Base-by-base conservation (phyloP, 2,113 vertebrate species). In the Calidris pugnax region DNA sequence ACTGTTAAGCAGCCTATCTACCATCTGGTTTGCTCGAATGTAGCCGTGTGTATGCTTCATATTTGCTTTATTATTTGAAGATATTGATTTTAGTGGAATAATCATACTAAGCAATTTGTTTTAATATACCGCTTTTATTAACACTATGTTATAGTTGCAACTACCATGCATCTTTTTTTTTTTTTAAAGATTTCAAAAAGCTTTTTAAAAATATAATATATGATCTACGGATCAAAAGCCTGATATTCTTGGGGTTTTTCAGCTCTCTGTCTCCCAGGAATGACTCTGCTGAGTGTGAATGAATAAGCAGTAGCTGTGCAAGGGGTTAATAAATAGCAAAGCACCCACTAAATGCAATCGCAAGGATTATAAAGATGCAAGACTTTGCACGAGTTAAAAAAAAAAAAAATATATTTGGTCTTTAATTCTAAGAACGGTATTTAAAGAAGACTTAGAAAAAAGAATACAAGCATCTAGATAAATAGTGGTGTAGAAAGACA, bases 21-120 rank as follows among this genome's bases (percentile, higher is more conserved):
- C 81, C 89, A 87, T 69, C 67, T 73, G 91, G 66, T 89, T 81
- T 48, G 73, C 74, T 43, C 23, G 53, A 2, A 47, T 4, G 72
- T 11, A 63, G 63, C 2, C 48, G 3, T 26, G 89, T 59, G 85
- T 8, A 8, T 19, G 23, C 67, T 69, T 45, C 67, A 0, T 35
- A 75, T 76, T 51, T 60, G 53, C 85, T 87, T 75, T 85, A 81
- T 91, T 76, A 79, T 85, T 76, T 21, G 74, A 60, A 91, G 91
- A 19, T 93, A 96, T 94, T 94, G 93, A 96, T 95, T 93, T 69
- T 10, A 79, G 87, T 73, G 55, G 85, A 16, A 45, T 47, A 66
- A 91, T 85, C 90, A 73, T 4, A 6, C 28, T 5, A 7, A 77
- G 90, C 75, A 45, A 91, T 91, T 93, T 95, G 82, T 91, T 95